Conservation (phyloP, 2,113 vertebrate species). For the Microcebus jonahi region DNA sequence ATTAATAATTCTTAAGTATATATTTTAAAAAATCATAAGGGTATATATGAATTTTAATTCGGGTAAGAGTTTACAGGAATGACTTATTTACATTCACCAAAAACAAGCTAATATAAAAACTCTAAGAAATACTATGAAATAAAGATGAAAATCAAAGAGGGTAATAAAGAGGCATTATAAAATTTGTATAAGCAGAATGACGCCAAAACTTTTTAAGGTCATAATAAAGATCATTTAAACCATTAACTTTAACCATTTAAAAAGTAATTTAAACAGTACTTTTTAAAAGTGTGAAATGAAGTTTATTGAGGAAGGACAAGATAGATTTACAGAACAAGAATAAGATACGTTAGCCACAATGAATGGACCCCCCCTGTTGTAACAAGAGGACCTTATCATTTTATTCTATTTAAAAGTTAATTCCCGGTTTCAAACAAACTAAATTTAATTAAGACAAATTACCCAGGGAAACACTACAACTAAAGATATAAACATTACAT, state of each 20-base stretch:
- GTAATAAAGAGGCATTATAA: neutral
- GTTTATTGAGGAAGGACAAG: too few relatives aligned
- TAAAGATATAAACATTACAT: neutral
- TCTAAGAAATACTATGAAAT: constrained; percentile 6
- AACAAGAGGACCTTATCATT: neutral
- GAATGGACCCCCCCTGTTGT: too few relatives aligned
- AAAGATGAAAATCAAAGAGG: constrained; percentile 3
- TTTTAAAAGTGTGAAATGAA: too few relatives aligned
- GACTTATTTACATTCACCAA: neutral
- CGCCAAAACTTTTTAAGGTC: neutral
- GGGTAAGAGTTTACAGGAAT: neutral
- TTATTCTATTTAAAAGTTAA: constrained; percentile 43
- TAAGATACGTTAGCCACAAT: too few relatives aligned
- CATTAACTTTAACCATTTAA: constrained; percentile 30
- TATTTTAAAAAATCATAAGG: too few relatives aligned
- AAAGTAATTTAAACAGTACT: neutral
- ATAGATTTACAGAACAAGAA: too few relatives aligned
- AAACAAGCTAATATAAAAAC: neutral
- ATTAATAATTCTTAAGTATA: too few relatives aligned
- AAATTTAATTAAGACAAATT: constrained; percentile 38
- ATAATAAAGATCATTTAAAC: neutral
- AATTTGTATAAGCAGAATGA: neutral
- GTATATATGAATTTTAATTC: constrained; percentile 40
- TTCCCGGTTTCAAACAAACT: constrained; percentile 40
- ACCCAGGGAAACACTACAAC: neutral